Evolutionary conservation across 1,140 invertebrate genomes (phyloP), one percentile per base, ranked within the genome.

Genomic region (Vanessa tameamea): DNA sequence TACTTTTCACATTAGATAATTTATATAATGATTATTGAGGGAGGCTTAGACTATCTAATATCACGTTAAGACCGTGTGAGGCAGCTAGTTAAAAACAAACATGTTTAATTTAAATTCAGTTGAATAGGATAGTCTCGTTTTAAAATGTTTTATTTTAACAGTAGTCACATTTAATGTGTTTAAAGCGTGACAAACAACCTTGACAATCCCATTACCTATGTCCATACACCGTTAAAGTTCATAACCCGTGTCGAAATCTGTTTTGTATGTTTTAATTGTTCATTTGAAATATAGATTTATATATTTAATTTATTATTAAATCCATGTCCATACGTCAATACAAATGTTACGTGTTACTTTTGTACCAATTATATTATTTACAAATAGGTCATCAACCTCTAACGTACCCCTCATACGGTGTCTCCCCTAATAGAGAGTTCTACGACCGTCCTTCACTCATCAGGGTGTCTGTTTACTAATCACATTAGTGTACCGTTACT

Each of bases 381-480:
- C n/a, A 12, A 6, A 43, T 55, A 57, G 53, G 9, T 68, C 15
- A 50, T 53, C 48, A 53, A n/a, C n/a, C 20, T 66, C 20, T 48
- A 57, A 47, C 37, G 13, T 57, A 15, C 69, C 53, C 20, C 53
- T 57, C 37, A 12, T 31, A 31, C 1, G 20, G 20, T 20, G 20
- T 12, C n/a, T 51, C 48, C 57, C 55, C 47, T 70, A 16, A 48
- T 20, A 47, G 13, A n/a, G 48, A 61, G 72, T 50, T 73, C 65
- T 31, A 68, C 72, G 55, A 51, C 61, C 72, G 68, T 67, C 74
- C 74, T 75, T 72, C 70, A 65, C 37, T 48, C 51, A 31, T 31
- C 47, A 37, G 47, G 53, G 74, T 63, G 26, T 73, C 47, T 66
- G 64, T 73, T 69, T 69, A 53, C 47, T 68, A 68, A 64, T 73